These are phyloP conservation scores for Neoarius graeffei DNA, from an alignment of 2,113 vertebrate genomes.

Conservation along the genomic window DNA sequence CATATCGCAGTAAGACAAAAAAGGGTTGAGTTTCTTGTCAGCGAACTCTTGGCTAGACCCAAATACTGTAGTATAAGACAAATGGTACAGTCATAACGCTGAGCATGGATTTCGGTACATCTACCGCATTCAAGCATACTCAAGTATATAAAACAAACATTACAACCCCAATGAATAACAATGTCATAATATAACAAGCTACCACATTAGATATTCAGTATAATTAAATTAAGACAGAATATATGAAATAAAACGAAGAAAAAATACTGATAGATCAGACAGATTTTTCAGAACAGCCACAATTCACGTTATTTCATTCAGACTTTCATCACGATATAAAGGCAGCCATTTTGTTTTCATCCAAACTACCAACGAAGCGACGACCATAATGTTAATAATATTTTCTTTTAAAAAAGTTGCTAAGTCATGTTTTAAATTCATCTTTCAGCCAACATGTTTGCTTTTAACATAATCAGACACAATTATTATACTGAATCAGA, in stretches of 20 bases:
- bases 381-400: no score
- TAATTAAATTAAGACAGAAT: background rate
- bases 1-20: conserved; percentile 33
- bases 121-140: background rate
- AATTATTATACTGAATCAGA: background rate
- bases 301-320: background rate
- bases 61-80: background rate
- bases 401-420: background rate
- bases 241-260: background rate
- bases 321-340: background rate
- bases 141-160: background rate
- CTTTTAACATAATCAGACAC: background rate
- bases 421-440: background rate
- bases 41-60: background rate
- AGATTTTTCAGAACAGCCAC: background rate
- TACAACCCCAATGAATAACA: background rate
- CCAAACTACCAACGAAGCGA: background rate
- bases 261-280: background rate
- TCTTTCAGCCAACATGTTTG: no score
- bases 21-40: conserved; percentile 20
- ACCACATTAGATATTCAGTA: background rate
- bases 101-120: background rate
- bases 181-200: background rate
- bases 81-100: conserved; percentile 6
- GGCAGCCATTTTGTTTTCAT: background rate